A percentile compares a stretch with the other conserved stretches of the same genome.
These are phyloP conservation scores for Suillia variegata DNA, from an alignment of 2,888 invertebrate genomes.

Conservation along the genomic window DNA sequence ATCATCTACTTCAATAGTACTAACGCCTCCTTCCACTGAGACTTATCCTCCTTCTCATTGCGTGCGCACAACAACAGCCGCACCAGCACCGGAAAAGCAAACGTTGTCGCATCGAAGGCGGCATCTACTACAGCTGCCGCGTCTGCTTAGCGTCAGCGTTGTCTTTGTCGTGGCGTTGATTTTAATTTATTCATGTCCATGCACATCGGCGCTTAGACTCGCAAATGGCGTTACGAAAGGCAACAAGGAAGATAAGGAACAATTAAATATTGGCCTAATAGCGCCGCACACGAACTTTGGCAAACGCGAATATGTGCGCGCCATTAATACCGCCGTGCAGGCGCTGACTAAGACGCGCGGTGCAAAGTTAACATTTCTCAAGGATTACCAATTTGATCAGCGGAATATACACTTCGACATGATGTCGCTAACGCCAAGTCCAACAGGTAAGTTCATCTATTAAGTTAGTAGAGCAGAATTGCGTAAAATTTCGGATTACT, in stretches of 20 bases:
- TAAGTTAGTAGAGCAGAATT: too few species aligned
- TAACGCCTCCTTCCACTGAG: too few species aligned
- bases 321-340: constrained; percentile 69
- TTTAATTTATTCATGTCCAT: constrained; percentile 34
- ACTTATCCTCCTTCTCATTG: constrained; percentile 20
- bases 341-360: constrained; percentile 67
- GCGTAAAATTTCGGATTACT: too few species aligned
- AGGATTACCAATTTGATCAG: constrained; percentile 69
- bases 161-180: constrained; percentile 21
- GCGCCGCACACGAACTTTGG: constrained; percentile 62
- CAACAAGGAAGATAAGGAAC: constrained; percentile 52
- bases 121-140: background rate
- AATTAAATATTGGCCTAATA: constrained; percentile 59
- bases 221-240: constrained; percentile 49
- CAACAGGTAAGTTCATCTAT: constrained; percentile 71
- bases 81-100: background rate
- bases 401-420: constrained; percentile 69
- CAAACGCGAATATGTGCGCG: constrained; percentile 70
- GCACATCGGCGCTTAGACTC: constrained; percentile 42
- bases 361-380: constrained; percentile 67
- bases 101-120: background rate
- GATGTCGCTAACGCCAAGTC: constrained; percentile 76
- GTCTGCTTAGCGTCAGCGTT: background rate
- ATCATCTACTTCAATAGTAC: background rate
- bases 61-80: background rate